Evolutionary conservation across 2,113 vertebrate species (phyloP).

Genomic region (Bambusicola thoracicus): DNA sequence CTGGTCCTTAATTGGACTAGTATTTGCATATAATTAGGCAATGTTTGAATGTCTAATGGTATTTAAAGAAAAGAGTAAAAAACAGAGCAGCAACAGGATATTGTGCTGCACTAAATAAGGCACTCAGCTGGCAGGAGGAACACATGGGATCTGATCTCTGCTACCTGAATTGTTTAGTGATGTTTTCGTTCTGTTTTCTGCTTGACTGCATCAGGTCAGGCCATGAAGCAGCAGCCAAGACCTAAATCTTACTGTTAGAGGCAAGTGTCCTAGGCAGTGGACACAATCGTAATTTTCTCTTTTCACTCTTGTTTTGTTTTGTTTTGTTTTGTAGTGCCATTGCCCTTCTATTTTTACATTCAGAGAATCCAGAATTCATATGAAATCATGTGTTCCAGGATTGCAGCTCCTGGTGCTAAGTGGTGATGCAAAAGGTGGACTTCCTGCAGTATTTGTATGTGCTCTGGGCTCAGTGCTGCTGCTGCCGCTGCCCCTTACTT

Average conservation of each 20-base stretch:
- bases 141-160: neutral
- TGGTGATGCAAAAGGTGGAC: neutral
- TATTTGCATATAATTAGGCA: neutral
- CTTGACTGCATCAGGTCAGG: neutral
- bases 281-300: neutral
- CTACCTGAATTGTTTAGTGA: neutral
- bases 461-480: neutral
- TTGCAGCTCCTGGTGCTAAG: neutral
- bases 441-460: neutral
- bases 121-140: neutral
- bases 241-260: neutral
- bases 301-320: neutral
- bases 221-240: neutral
- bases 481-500: neutral
- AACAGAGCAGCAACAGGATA: neutral
- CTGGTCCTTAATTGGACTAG: neutral
- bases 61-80: conserved; percentile 24
- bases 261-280: neutral
- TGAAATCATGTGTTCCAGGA: neutral
- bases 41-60: neutral
- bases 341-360: neutral
- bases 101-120: neutral
- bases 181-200: neutral
- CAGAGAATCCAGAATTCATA: neutral
- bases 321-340: neutral